Conservation (phyloP, 2,797 vertebrate genomes). For the Schizopygopsis malacanthus region DNA sequence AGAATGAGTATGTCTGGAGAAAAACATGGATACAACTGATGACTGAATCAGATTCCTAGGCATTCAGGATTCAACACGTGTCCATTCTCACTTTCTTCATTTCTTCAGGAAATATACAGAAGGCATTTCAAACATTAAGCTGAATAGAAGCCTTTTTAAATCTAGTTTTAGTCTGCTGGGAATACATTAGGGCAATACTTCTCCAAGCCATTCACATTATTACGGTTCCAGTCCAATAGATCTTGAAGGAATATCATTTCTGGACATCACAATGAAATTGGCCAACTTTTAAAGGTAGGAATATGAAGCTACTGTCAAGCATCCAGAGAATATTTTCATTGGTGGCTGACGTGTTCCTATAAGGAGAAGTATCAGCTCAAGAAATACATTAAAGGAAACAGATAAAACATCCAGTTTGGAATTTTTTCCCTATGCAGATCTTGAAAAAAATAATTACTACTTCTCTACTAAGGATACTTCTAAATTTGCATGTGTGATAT, state of each 20-base stretch:
- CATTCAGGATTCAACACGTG: not conserved
- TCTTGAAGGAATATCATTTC: not conserved
- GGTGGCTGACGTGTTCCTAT: not conserved
- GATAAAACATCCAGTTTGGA: slow-evolving; percentile 50
- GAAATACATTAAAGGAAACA: not conserved
- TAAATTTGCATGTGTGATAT: not conserved
- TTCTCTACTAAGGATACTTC: not conserved
- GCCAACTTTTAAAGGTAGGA: not conserved
- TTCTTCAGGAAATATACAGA: not conserved
- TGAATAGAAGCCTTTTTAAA: not conserved
- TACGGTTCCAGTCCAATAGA: not conserved
- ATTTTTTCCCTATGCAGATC: not conserved
- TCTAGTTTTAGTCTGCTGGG: not conserved
- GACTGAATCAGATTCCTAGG: not conserved
- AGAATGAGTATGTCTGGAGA: not conserved
- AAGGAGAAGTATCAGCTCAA: not conserved
- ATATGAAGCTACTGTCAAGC: not conserved
- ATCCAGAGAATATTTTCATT: not conserved
- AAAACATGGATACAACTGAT: not conserved
- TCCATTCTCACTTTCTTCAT: not conserved
- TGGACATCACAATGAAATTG: not conserved
- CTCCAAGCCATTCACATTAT: not conserved
- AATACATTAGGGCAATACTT: not conserved
- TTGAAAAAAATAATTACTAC: not conserved
- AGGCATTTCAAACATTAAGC: not conserved